These are phyloP conservation scores for Calliscelio sp. DNA, from an alignment of 2,888 invertebrate species.

Conservation along the genomic window DNA sequence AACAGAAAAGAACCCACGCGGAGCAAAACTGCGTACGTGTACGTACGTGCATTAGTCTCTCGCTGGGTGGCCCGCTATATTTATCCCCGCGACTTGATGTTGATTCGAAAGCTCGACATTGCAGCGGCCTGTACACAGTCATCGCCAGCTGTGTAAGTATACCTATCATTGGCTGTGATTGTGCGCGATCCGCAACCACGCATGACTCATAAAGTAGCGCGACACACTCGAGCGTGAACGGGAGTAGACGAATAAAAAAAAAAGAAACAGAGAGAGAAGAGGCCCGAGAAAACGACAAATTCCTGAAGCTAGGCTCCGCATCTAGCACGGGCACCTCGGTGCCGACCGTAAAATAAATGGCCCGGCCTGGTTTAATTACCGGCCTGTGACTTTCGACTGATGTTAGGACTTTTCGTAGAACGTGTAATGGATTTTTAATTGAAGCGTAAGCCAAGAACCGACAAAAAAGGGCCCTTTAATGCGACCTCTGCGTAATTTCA, in stretches of 20 bases:
- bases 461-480: constrained; percentile 16
- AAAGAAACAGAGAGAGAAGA: not conserved
- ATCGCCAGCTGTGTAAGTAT: constrained; percentile 66
- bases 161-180: constrained; percentile 68
- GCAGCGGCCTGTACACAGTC: constrained; percentile 56
- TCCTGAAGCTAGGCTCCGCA: constrained; percentile 6
- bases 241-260: too few relatives aligned
- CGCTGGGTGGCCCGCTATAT: constrained; percentile 83
- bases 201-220: constrained; percentile 57
- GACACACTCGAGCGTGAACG: constrained; percentile 26
- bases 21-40: constrained; percentile 58
- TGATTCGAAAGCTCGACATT: constrained; percentile 75
- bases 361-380: constrained; percentile 46
- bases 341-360: constrained; percentile 48
- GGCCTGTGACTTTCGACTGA: constrained; percentile 13
- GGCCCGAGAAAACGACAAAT: constrained; percentile 27
- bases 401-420: constrained; percentile 61
- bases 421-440: constrained; percentile 67
- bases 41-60: constrained; percentile 75
- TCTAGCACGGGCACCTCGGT: not conserved
- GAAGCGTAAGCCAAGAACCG: constrained; percentile 36
- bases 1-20: constrained; percentile 74
- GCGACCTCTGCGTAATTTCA: constrained; percentile 14
- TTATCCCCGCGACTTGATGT: constrained; percentile 80
- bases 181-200: constrained; percentile 56